Evolutionary conservation across 2,888 invertebrate genomes (phyloP).

Genomic region (Aphidius colemani): DNA sequence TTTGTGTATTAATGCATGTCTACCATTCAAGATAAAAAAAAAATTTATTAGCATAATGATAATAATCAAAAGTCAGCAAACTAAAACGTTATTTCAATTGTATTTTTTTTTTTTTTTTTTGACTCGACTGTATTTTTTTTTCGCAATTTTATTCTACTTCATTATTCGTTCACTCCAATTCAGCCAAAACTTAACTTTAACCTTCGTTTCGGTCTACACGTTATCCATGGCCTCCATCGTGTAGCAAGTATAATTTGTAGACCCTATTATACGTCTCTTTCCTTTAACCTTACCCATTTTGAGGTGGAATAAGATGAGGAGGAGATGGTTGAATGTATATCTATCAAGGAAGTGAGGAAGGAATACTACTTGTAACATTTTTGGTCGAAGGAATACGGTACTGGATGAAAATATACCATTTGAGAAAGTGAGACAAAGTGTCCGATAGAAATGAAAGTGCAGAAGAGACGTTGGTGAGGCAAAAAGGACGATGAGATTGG

Average conservation of each 20-base stretch:
- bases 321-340: not conserved
- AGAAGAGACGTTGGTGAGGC: constrained; percentile 19
- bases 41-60: constrained; percentile 28
- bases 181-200: not conserved
- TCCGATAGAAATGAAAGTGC: constrained; percentile 8
- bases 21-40: not conserved
- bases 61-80: constrained; percentile 13
- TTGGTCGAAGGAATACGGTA: constrained; percentile 29
- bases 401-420: too few species aligned
- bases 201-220: not conserved
- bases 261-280: constrained; percentile 37
- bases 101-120: too few species aligned
- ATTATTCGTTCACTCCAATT: not conserved
- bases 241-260: constrained; percentile 36
- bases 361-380: constrained; percentile 33
- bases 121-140: too few species aligned
- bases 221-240: not conserved
- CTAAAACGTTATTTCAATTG: not conserved
- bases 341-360: too few species aligned
- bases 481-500: constrained; percentile 20
- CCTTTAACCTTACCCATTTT: constrained; percentile 31
- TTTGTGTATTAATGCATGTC: too few species aligned
- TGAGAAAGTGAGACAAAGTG: too few species aligned
- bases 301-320: constrained; percentile 18
- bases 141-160: constrained; percentile 6